Base-by-base conservation (phyloP, 2,888 invertebrate genomes). In the Actias luna region DNA sequence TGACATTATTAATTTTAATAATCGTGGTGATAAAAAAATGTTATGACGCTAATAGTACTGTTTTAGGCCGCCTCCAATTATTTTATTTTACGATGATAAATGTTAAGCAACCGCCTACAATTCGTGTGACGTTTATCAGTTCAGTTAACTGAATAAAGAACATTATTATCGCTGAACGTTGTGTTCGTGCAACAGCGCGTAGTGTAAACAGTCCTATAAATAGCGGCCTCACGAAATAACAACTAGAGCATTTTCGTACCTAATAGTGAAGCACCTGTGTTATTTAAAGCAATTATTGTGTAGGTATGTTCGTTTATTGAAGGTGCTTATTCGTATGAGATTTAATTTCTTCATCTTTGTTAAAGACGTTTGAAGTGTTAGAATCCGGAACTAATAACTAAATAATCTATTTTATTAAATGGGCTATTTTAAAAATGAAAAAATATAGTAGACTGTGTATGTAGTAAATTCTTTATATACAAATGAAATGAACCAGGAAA, bases 151-250 rank as follows among this genome's bases (percentile, higher is more conserved):
- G 59, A 59, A 63, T 64, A 69, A 69, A 68, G 68, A 67, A 70
- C 63, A 64, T 67, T 69, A 67, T 70, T 71, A 76, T 69, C 65
- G 68, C 64, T 64, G 64, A 68, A 69, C 25, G 46, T 69, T 71
- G 65, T 71, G 72, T 71, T 72, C 69, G 67, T 74, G 70, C 74
- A 72, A 72, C 70, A 75, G 70, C 67, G 69, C 73, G 71, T 77
- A 79, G 72, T 75, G 75, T 83, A 82, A 83, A 84, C 82, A 82
- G 67, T 72, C 64, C 76, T 84, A 82, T 79, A 78, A 82, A 84
- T 85, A 85, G 76, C 74, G 61, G 67, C 61, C 71, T 75, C 71
- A 77, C 76, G 77, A 80, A 81, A 79, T 79, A 79, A 75, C 76
- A 78, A 71, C 65, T 71, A 71, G 66, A 70, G 68, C 74, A 72